These are phyloP conservation scores for Drosophila albomicans DNA, from an alignment of 1,140 invertebrate genomes.

Conservation along the genomic window DNA sequence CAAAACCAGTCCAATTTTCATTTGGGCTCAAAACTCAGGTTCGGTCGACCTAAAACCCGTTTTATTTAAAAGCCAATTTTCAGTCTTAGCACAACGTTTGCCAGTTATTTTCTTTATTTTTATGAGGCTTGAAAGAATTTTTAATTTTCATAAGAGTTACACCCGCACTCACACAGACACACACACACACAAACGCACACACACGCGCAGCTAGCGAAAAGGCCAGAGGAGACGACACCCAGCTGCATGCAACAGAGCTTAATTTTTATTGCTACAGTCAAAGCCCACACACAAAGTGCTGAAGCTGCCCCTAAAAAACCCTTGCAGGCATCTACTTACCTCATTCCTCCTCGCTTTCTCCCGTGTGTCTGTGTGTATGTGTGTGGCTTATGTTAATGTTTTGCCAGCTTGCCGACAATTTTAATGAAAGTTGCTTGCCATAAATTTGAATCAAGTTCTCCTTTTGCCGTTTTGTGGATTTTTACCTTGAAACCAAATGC, in stretches of 20 bases:
- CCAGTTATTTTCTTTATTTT: conserved; percentile 59
- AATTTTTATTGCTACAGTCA: conserved; percentile 67
- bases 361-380: conserved; percentile 12
- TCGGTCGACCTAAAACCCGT: neutral
- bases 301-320: conserved; percentile 17
- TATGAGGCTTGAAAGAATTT: conserved; percentile 65
- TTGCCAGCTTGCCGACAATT: conserved; percentile 55
- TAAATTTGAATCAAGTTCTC: conserved; percentile 65
- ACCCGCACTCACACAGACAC: conserved; percentile 19
- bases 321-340: conserved; percentile 12
- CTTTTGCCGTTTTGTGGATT: conserved; percentile 3
- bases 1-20: conserved; percentile 1
- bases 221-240: conserved; percentile 31
- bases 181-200: conserved; percentile 14
- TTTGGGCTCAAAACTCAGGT: neutral
- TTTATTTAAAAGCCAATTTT: conserved; percentile 37
- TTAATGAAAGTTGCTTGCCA: conserved; percentile 63
- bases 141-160: conserved; percentile 72
- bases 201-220: conserved; percentile 22
- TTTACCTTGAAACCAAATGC: conserved; percentile 30
- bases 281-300: conserved; percentile 45
- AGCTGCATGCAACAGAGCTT: conserved; percentile 63
- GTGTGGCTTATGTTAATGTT: conserved; percentile 65
- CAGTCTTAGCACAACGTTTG: conserved; percentile 8
- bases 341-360: neutral